Conservation (phyloP, 2,888 invertebrate species). For the Callinectes sapidus region DNA sequence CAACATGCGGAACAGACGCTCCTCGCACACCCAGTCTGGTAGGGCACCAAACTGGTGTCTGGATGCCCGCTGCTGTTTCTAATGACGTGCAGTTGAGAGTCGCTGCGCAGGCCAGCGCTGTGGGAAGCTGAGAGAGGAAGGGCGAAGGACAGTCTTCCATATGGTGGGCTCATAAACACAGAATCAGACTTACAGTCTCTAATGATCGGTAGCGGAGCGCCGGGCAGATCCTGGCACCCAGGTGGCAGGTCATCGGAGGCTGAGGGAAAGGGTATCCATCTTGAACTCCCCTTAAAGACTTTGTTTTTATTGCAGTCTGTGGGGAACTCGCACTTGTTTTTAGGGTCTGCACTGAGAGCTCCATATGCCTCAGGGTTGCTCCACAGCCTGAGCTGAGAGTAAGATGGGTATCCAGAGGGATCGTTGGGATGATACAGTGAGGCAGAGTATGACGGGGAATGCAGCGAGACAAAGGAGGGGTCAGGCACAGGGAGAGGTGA, state of each 20-base stretch:
- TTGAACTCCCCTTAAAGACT: neutral
- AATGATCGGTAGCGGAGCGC: neutral
- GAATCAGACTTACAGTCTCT: neutral
- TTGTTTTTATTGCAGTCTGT: neutral
- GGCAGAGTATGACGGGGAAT: neutral
- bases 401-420: neutral
- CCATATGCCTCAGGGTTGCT: neutral
- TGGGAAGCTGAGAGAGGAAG: neutral
- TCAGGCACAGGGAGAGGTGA: neutral
- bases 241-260: neutral
- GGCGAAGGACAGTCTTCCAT: neutral
- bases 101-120: neutral
- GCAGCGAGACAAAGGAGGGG: neutral
- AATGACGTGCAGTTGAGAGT: neutral
- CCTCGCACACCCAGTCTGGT: neutral
- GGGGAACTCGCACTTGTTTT: neutral
- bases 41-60: neutral
- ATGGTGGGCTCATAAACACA: neutral
- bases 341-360: neutral
- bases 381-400: neutral
- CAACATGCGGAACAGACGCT: neutral
- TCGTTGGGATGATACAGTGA: neutral
- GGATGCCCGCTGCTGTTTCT: neutral
- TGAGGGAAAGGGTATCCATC: neutral
- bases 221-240: neutral